A percentile compares a stretch with the other conserved stretches of the same genome.
phyloP scores from a whole-genome alignment of 2,797 vertebrate genomes.

The Heterohyrax brucei region DNA sequence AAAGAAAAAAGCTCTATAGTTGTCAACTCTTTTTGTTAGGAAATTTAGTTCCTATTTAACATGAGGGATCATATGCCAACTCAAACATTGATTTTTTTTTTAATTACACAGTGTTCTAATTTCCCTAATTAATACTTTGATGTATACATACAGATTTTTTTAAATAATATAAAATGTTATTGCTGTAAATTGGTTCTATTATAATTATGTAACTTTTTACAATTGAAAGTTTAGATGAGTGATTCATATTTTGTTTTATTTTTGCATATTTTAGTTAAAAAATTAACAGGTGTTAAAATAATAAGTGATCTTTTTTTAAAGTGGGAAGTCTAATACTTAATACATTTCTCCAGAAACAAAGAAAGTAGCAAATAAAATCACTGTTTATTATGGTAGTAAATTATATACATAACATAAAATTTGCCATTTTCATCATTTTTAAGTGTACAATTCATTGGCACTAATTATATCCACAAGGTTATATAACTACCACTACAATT shows the following conservation, averaged over 20 bases:
- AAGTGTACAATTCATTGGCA: too few species aligned
- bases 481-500: too few species aligned
- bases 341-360: not conserved
- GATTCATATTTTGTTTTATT: conserved; percentile 46
- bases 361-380: not conserved
- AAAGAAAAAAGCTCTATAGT: conserved; percentile 57
- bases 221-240: conserved; percentile 18
- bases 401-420: too few species aligned
- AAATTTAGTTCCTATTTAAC: conserved; percentile 54
- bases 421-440: too few species aligned
- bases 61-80: not conserved
- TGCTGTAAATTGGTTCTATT: conserved; percentile 17
- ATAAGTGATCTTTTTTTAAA: conserved; percentile 27
- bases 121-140: conserved; percentile 68
- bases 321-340: not conserved
- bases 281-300: not conserved
- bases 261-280: conserved; percentile 40
- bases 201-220: conserved; percentile 47
- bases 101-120: conserved; percentile 65
- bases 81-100: conserved; percentile 69
- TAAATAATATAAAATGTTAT: conserved; percentile 31
- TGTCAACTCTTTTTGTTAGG: conserved; percentile 40
- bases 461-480: too few species aligned
- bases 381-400: not conserved
- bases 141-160: conserved; percentile 42